phyloP scores from a whole-genome alignment of 2,797 vertebrate genomes.

The Prunella strophiata region DNA sequence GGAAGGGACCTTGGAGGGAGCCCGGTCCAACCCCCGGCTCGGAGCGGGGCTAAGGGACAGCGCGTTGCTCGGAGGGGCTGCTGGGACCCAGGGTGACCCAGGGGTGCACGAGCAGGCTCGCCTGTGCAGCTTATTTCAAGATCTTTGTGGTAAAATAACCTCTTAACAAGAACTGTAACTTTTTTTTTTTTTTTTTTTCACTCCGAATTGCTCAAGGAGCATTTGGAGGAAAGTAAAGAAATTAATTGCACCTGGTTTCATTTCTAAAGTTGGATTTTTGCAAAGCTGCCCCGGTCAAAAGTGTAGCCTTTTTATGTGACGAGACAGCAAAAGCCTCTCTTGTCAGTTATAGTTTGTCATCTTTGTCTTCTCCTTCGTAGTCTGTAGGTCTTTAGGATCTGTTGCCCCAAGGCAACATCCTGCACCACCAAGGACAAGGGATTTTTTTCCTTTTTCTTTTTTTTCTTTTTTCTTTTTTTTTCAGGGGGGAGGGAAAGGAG shows the following conservation, averaged over 20 bases:
- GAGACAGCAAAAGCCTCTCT: constrained; percentile 74
- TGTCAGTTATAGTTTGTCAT: constrained; percentile 75
- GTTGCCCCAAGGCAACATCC: constrained; percentile 83
- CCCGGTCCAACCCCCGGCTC: not conserved
- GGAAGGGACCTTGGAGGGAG: constrained; percentile 15
- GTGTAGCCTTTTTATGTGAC: constrained; percentile 78
- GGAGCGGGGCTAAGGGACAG: constrained; percentile 21
- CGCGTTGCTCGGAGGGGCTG: constrained; percentile 51
- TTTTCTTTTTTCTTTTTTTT: constrained; percentile 49
- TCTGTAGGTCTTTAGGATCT: constrained; percentile 82
- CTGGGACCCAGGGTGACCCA: not conserved
- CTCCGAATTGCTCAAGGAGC: constrained; percentile 62
- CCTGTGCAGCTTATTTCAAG: constrained; percentile 64
- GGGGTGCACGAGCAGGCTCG: constrained; percentile 14
- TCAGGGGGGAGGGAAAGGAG: constrained; percentile 72
- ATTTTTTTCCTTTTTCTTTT: constrained; percentile 60
- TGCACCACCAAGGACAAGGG: constrained; percentile 84
- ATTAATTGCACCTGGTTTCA: constrained; percentile 88
- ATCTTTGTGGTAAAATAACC: constrained; percentile 72
- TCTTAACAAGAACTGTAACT: constrained; percentile 61
- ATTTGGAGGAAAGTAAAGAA: constrained; percentile 76
- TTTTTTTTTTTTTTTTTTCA: constrained; percentile 14
- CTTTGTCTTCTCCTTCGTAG: constrained; percentile 74
- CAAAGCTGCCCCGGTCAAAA: constrained; percentile 83
- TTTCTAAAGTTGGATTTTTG: constrained; percentile 85